Conservation (phyloP, 2,113 vertebrate species). For the Platysteira castanea region DNA sequence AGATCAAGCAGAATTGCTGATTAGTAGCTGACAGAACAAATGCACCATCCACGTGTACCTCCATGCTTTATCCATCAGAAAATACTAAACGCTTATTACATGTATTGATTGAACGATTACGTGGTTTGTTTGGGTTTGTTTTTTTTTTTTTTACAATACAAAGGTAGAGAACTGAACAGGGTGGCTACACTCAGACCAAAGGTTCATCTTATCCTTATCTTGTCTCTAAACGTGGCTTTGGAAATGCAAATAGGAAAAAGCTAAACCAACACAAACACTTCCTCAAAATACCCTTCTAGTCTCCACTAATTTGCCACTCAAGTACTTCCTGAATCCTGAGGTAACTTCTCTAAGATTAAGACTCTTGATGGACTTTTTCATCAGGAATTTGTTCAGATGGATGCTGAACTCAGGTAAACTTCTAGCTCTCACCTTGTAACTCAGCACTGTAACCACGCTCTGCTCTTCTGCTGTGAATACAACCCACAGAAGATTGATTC, state of each 20-base stretch:
- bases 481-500: neutral
- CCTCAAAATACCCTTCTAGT: neutral
- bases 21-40: neutral
- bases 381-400: neutral
- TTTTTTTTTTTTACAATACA: neutral
- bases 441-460: neutral
- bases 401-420: neutral
- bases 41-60: neutral
- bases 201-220: neutral
- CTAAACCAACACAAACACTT: neutral
- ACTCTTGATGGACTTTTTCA: neutral
- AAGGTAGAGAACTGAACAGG: neutral
- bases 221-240: neutral
- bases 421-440: neutral
- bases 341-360: neutral
- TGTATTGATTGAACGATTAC: neutral
- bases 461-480: neutral
- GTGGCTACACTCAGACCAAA: neutral
- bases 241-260: neutral
- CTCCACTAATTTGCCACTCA: neutral
- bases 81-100: neutral
- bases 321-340: conserved; percentile 15
- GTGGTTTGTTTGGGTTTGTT: neutral
- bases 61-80: neutral
- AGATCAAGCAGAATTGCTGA: neutral